These are phyloP conservation scores for Palythoa grandis DNA, from an alignment of 92 coral and sea anemone species.

Conservation along the genomic window DNA sequence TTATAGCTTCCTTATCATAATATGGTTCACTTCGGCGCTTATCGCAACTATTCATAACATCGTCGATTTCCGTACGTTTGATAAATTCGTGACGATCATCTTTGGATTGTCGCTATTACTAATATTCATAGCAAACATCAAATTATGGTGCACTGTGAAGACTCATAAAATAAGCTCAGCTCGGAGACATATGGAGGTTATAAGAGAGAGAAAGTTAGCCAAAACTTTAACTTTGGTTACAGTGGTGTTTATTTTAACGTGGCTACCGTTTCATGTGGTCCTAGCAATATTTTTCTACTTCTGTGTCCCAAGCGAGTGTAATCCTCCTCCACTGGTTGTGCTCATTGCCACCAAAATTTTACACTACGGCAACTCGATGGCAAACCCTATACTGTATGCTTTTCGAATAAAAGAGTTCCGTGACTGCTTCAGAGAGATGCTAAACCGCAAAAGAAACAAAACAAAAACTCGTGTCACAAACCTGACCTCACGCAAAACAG, in stretches of 20 bases:
- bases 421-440: not conserved
- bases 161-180: not conserved
- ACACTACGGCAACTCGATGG: too few relatives aligned
- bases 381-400: too few relatives aligned
- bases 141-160: constrained; percentile 9
- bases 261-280: not conserved
- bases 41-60: not conserved
- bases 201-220: not conserved
- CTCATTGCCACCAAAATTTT: not conserved
- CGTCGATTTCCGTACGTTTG: not conserved
- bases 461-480: too few relatives aligned
- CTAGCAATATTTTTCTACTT: not conserved
- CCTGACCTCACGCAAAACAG: too few relatives aligned
- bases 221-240: not conserved
- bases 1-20: not conserved
- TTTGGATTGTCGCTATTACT: not conserved
- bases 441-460: not conserved
- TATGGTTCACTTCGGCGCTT: not conserved
- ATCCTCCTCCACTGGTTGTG: not conserved
- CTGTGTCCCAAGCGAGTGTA: not conserved
- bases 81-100: not conserved
- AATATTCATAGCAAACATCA: constrained; percentile 2
- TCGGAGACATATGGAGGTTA: too few relatives aligned
- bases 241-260: too few relatives aligned
- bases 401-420: not conserved